These are phyloP conservation scores for Xiphydria camelus DNA, from an alignment of 2,888 invertebrate genomes.

Conservation along the genomic window DNA sequence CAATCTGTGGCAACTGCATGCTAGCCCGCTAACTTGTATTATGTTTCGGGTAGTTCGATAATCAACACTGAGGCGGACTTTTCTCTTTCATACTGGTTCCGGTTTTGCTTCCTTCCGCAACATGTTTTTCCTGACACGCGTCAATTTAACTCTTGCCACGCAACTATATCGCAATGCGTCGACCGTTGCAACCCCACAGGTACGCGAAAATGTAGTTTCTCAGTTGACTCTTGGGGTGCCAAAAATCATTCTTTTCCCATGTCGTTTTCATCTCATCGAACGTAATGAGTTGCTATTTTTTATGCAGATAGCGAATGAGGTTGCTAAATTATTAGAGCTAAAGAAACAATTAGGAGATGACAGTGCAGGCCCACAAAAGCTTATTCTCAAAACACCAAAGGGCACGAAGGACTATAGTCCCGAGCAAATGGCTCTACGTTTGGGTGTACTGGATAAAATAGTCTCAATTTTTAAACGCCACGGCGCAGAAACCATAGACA, in stretches of 20 bases:
- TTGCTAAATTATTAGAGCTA: constrained; percentile 77
- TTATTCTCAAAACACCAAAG: constrained; percentile 87
- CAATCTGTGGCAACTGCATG: constrained; percentile 34
- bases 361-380: constrained; percentile 70
- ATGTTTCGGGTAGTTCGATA: constrained; percentile 47
- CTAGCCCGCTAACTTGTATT: constrained; percentile 39
- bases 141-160: constrained; percentile 38
- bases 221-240: not conserved
- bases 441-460: constrained; percentile 84
- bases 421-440: constrained; percentile 91
- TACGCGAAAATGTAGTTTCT: constrained; percentile 43
- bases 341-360: constrained; percentile 73
- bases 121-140: constrained; percentile 47
- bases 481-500: constrained; percentile 97
- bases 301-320: constrained; percentile 82
- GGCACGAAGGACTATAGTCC: constrained; percentile 95
- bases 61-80: constrained; percentile 50
- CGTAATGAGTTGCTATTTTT: not conserved
- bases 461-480: constrained; percentile 90
- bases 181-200: constrained; percentile 44
- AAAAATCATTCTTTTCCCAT: not conserved
- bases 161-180: constrained; percentile 42
- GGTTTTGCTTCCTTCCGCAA: constrained; percentile 23
- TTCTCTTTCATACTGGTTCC: constrained; percentile 52
- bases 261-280: not conserved